Evolutionary conservation across 1,140 invertebrate species (phyloP), one percentile per base, ranked within the genome.

Genomic region (Theocolax elegans): DNA sequence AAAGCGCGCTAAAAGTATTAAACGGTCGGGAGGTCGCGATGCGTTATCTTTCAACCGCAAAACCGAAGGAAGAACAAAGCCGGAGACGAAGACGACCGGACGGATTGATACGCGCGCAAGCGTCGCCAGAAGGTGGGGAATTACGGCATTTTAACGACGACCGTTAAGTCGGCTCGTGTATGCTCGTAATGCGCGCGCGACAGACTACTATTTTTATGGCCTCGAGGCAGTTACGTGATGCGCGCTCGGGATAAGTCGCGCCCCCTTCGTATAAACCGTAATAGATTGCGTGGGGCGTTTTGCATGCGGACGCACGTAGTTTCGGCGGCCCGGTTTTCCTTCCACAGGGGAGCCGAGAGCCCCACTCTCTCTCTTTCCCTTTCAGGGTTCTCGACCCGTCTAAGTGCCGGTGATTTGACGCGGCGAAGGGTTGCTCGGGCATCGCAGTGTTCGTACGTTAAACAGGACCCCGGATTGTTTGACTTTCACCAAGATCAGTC

Each of bases 71-170:
- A 40, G 48, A 23, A 25, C 7, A 25, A 51, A 23, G 48, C 2
- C 7, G 48, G 48, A 15, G n/a, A n/a, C 17, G 17, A 38, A 46
- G 7, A 49, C n/a, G 19, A 4, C 23, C 3, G 48, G 48, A 17
- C n/a, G n/a, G 54, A 58, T 35, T 23, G 29, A 67, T 17, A 59
- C 19, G 54, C 29, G 17, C 9, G 7, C 8, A 44, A 44, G 42
- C n/a, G 42, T 10, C 7, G 42, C 15, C 3, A 17, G n/a, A 13
- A 44, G 42, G n/a, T 7, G 4, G 15, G 46, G 62, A 53, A 48
- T 75, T 73, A 76, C 70, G 56, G 48, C 51, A 64, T 73, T 78
- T 78, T 76, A 77, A 76, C 70, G 56, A 75, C 51, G 27, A 56
- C 49, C 72, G 72, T 76, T 77, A 76, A 74, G 49, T 25, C 46